phyloP scores from a whole-genome alignment of 2,113 vertebrate genomes.

The Phrynosoma blainvillii region DNA sequence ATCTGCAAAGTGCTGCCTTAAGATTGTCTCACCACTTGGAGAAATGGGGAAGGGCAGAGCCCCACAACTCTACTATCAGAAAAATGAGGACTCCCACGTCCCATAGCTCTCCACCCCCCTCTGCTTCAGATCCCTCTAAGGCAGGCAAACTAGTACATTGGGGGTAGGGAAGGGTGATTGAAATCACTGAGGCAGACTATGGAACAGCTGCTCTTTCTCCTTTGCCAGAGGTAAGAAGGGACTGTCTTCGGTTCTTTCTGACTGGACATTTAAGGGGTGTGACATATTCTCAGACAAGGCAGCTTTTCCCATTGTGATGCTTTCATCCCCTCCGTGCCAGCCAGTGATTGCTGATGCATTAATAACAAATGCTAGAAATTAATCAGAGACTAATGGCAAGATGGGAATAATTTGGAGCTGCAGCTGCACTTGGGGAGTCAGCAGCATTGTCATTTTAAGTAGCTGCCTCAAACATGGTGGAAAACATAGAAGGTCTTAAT shows the following conservation, averaged over 20 bases:
- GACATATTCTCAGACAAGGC: slow-evolving; percentile 6
- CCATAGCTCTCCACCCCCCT: not conserved
- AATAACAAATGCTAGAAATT: slow-evolving; percentile 29
- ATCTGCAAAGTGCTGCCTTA: not conserved
- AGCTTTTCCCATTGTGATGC: slow-evolving; percentile 2
- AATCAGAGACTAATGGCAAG: slow-evolving; percentile 21
- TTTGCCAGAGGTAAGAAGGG: slow-evolving; percentile 3
- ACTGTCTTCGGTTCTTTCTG: slow-evolving; percentile 12
- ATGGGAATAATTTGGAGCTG: slow-evolving; percentile 24
- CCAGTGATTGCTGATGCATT: slow-evolving; percentile 9
- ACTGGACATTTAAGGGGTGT: not conserved
- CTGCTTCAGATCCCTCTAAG: not conserved
- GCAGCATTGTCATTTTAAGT: not conserved
- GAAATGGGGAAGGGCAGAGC: too few species aligned
- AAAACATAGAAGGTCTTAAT: slow-evolving; percentile 12
- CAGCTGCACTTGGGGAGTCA: slow-evolving; percentile 13
- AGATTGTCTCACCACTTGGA: not conserved
- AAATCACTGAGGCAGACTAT: slow-evolving; percentile 24
- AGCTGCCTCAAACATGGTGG: not conserved
- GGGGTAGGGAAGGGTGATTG: slow-evolving; percentile 16
- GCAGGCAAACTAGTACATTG: slow-evolving; percentile 4
- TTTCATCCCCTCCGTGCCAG: not conserved
- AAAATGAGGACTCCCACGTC: not conserved
- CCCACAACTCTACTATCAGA: not conserved
- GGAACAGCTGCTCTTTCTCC: slow-evolving; percentile 3